Evolutionary conservation across 2,888 invertebrate species (phyloP).

Genomic region (Azorinus chamasolen): DNA sequence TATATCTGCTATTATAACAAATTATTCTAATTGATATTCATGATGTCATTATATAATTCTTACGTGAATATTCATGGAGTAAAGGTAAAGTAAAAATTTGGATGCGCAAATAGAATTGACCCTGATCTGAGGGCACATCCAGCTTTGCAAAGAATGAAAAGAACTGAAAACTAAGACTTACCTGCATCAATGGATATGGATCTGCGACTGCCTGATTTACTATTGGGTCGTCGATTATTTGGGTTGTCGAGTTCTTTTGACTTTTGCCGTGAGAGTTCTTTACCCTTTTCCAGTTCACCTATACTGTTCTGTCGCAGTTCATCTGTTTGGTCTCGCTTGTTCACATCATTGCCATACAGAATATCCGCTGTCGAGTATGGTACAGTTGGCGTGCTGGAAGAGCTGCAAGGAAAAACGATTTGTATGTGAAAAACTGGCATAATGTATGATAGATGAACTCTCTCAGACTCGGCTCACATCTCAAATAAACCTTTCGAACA

Average conservation of each 20-base stretch:
- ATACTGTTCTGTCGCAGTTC: conserved; percentile 67
- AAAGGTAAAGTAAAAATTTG: too few species aligned
- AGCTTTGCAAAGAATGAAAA: too few species aligned
- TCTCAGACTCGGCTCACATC: too few species aligned
- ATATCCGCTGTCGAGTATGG: conserved; percentile 77
- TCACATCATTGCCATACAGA: conserved; percentile 72
- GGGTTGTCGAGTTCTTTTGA: conserved; percentile 54
- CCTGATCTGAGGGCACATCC: too few species aligned
- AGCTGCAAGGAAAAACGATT: conserved; percentile 63
- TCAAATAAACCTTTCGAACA: too few species aligned
- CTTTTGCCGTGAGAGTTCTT: conserved; percentile 49
- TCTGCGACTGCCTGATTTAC: conserved; percentile 64
- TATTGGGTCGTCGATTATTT: conserved; percentile 55
- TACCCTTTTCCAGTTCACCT: conserved; percentile 60
- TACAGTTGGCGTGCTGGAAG: conserved; percentile 73
- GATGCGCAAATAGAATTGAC: too few species aligned
- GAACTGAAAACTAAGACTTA: too few species aligned
- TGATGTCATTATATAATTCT: too few species aligned
- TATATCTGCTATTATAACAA: too few species aligned
- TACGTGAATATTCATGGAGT: too few species aligned
- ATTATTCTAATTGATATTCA: too few species aligned
- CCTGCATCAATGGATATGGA: conserved; percentile 73
- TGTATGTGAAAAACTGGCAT: conserved; percentile 31
- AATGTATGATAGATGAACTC: conserved; percentile 14
- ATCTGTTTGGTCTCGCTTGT: conserved; percentile 53